A percentile compares a stretch with the other conserved stretches of the same genome.
phyloP scores from a whole-genome alignment of 1,140 invertebrate genomes.

The Colletes gigas region DNA sequence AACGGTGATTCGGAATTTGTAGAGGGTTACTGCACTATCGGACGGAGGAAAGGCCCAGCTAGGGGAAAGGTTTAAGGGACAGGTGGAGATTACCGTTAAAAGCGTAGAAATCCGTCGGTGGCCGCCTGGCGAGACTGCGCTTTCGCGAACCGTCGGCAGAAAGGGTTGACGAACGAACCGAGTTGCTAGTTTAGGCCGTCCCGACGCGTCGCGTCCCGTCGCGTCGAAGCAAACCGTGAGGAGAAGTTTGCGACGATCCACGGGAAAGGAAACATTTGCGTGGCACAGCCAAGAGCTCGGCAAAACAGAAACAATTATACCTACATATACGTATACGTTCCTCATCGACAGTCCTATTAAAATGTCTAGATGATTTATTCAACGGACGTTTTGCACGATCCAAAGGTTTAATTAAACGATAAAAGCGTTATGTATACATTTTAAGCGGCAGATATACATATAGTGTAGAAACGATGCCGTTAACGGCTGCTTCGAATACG shows the following conservation, averaged over 20 bases:
- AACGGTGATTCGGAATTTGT: constrained; percentile 62
- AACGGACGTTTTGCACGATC: no score
- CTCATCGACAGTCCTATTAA: no score
- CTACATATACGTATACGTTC: no score
- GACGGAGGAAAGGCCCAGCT: constrained; percentile 5
- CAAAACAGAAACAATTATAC: not conserved
- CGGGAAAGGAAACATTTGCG: constrained; percentile 54
- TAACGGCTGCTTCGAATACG: not conserved
- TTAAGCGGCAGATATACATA: not conserved
- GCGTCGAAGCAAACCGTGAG: constrained; percentile 54
- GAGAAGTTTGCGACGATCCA: constrained; percentile 56
- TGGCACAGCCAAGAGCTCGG: not conserved
- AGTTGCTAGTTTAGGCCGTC: constrained; percentile 64
- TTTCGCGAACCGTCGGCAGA: not conserved
- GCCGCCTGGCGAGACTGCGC: constrained; percentile 42
- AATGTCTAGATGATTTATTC: not conserved
- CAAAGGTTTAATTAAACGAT: no score
- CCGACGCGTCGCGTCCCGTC: no score
- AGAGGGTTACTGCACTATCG: constrained; percentile 24
- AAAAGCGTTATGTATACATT: not conserved
- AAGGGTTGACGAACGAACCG: constrained; percentile 18
- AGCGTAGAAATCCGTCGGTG: constrained; percentile 74
- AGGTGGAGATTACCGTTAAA: constrained; percentile 72
- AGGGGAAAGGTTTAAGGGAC: constrained; percentile 24
- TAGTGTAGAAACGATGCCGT: no score